Evolutionary conservation across 2,113 vertebrate genomes (phyloP).

Genomic region (Saccopteryx bilineata): DNA sequence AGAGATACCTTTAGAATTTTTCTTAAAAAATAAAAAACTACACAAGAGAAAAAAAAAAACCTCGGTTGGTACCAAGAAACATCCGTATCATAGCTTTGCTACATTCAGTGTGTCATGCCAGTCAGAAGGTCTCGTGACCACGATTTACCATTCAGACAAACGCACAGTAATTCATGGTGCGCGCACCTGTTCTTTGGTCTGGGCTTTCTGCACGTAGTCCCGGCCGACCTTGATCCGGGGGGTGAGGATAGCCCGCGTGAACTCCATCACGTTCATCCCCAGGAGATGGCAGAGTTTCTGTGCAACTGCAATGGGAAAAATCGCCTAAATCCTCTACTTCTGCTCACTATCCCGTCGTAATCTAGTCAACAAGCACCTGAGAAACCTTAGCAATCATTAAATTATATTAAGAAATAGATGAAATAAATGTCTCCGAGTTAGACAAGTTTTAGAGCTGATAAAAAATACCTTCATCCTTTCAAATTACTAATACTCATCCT

Average conservation of each 20-base stretch:
- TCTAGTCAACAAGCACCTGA: rapidly evolving
- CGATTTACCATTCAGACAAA: background rate
- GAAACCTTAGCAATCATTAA: background rate
- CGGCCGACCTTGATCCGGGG: slow-evolving; percentile 99
- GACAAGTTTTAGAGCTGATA: background rate
- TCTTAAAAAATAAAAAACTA: background rate
- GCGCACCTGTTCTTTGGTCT: slow-evolving; percentile 98
- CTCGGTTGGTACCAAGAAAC: background rate
- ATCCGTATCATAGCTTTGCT: background rate
- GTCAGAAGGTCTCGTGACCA: background rate
- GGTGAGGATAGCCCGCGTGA: slow-evolving; percentile 97
- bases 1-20: background rate
- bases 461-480: background rate
- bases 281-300: slow-evolving; percentile 99
- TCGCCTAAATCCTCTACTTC: background rate
- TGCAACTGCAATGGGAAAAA: slow-evolving; percentile 89
- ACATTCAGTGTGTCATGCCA: background rate
- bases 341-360: background rate
- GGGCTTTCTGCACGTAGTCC: slow-evolving; percentile 99
- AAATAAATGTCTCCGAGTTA: background rate
- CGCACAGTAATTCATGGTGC: rapidly evolving
- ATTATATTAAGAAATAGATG: background rate
- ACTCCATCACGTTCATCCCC: slow-evolving; percentile 99
- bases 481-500: background rate
- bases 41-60: background rate